These are phyloP conservation scores for Cetoscarus ocellatus DNA, from an alignment of 2,797 vertebrate species.

Conservation along the genomic window DNA sequence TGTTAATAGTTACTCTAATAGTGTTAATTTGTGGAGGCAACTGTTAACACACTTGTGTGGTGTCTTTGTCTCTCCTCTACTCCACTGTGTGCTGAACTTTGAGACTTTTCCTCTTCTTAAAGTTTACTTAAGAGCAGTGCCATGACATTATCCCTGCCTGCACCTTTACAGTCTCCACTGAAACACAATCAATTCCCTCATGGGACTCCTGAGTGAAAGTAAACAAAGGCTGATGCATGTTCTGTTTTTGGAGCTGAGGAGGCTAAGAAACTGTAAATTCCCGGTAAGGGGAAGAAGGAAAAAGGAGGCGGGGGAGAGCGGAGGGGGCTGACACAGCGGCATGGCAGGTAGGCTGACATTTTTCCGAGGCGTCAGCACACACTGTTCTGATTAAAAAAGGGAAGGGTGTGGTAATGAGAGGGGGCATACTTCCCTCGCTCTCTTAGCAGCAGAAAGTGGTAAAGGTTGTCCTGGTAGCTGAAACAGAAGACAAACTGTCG, in stretches of 20 bases:
- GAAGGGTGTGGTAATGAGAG: neutral
- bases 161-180: conserved; percentile 29
- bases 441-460: conserved; percentile 29
- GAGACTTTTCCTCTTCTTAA: conserved; percentile 9
- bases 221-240: conserved; percentile 40
- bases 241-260: conserved; percentile 20
- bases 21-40: no score
- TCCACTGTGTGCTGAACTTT: neutral
- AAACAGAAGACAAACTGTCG: conserved; percentile 16
- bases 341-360: conserved; percentile 43
- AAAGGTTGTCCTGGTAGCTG: conserved; percentile 7
- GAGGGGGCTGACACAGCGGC: conserved; percentile 35
- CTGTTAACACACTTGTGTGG: neutral
- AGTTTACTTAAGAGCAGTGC: conserved; percentile 37
- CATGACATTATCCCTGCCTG: conserved; percentile 41
- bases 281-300: conserved; percentile 37
- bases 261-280: conserved; percentile 53
- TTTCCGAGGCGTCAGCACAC: conserved; percentile 61
- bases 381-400: conserved; percentile 56
- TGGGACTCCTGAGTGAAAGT: conserved; percentile 32
- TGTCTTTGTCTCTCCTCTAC: conserved; percentile 1
- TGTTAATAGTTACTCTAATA: no score
- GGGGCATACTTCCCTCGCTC: conserved; percentile 6
- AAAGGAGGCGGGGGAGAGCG: conserved; percentile 6
- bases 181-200: conserved; percentile 50